Conservation (phyloP, 2,888 invertebrate species). For the Drosophila borealis region DNA sequence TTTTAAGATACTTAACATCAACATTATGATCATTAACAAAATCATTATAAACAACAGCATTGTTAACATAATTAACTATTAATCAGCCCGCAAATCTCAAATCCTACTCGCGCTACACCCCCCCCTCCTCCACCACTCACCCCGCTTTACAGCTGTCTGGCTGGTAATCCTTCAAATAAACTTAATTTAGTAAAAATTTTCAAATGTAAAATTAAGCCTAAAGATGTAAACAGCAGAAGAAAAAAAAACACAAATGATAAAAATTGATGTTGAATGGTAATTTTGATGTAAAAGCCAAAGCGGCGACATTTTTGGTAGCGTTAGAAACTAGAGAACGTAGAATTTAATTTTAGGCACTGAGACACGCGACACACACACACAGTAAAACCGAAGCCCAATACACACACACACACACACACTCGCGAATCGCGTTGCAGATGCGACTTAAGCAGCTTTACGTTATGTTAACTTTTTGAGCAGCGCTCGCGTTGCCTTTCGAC, state of each 20-base stretch:
- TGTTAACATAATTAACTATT: slow-evolving; percentile 16
- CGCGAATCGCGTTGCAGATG: slow-evolving; percentile 35
- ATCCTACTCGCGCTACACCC: neutral
- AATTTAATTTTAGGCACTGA: slow-evolving; percentile 33
- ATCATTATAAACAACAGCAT: slow-evolving; percentile 12
- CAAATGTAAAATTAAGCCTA: slow-evolving; percentile 6
- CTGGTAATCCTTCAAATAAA: slow-evolving; percentile 2
- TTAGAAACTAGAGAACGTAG: slow-evolving; percentile 35
- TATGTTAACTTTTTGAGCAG: slow-evolving; percentile 44
- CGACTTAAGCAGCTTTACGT: slow-evolving; percentile 60
- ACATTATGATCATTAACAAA: slow-evolving; percentile 13
- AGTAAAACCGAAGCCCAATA: slow-evolving; percentile 2
- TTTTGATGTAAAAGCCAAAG: slow-evolving; percentile 1
- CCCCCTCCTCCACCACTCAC: no score
- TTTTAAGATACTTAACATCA: slow-evolving; percentile 49
- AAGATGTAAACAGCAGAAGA: neutral
- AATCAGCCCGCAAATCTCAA: slow-evolving; percentile 11
- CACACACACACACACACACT: slow-evolving; percentile 9
- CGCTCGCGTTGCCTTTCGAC: slow-evolving; percentile 14
- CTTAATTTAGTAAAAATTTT: slow-evolving; percentile 26
- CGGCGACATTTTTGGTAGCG: slow-evolving; percentile 28
- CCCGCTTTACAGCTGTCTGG: neutral
- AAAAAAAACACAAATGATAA: neutral
- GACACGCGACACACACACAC: slow-evolving; percentile 23
- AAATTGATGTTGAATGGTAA: neutral